phyloP scores from a whole-genome alignment of 2,113 vertebrate genomes.

The cat (Felis catus) region F.catus_Fca126_mat1.0 CM031420.1:107962501-107963000 shows the following conservation, averaged over 20 bases:
- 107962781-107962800: neutral
- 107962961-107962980: neutral
- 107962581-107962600: neutral
- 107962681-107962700: neutral
- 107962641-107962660: neutral
- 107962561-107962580: slow-evolving; percentile 22
- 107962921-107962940: neutral
- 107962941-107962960: neutral
- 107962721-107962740: neutral
- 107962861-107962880: neutral
- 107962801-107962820: neutral
- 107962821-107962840: neutral
- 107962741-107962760: neutral
- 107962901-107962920: neutral
- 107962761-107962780: neutral
- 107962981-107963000: neutral
- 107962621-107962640: neutral
- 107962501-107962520: neutral
- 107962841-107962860: neutral
- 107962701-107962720: neutral
- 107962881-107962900: neutral
- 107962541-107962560: neutral
- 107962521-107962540: neutral
- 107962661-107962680: neutral
- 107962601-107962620: neutral